Evolutionary conservation across 2,888 invertebrate species (phyloP).

Genomic region (Terebella lapidaria): DNA sequence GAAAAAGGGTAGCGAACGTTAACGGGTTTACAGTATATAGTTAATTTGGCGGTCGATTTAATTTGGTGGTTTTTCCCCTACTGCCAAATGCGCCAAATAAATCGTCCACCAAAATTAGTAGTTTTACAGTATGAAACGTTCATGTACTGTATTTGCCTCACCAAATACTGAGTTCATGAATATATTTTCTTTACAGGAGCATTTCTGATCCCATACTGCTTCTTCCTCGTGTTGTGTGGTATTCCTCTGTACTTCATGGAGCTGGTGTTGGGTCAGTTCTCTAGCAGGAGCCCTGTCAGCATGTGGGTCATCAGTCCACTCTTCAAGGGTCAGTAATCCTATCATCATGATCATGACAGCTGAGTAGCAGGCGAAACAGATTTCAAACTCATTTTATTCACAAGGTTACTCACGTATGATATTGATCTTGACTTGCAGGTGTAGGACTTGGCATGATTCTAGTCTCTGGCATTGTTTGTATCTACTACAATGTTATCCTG

Average conservation of each 20-base stretch:
- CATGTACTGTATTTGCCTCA: background rate
- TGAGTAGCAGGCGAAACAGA: no score
- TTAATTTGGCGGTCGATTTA: no score
- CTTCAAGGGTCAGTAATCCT: conserved; percentile 58
- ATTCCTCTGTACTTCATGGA: conserved; percentile 63
- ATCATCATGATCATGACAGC: no score
- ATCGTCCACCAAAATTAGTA: no score
- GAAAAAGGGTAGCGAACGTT: no score
- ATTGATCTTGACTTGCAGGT: conserved; percentile 34
- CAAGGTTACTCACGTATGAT: no score
- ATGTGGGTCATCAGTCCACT: conserved; percentile 61
- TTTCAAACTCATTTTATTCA: no score
- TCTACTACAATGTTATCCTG: conserved; percentile 53
- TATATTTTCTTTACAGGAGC: conserved; percentile 58
- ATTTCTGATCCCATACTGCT: conserved; percentile 62
- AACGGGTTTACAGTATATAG: no score
- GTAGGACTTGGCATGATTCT: conserved; percentile 51
- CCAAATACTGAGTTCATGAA: background rate
- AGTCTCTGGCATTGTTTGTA: conserved; percentile 48
- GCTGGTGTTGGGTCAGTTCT: conserved; percentile 62
- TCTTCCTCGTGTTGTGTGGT: conserved; percentile 60
- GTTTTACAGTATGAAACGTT: no score
- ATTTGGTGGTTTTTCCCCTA: no score
- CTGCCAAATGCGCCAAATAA: no score
- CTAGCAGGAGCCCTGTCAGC: conserved; percentile 59